Conservation (phyloP, 2,797 vertebrate genomes). For the Crenichthys baileyi region DNA sequence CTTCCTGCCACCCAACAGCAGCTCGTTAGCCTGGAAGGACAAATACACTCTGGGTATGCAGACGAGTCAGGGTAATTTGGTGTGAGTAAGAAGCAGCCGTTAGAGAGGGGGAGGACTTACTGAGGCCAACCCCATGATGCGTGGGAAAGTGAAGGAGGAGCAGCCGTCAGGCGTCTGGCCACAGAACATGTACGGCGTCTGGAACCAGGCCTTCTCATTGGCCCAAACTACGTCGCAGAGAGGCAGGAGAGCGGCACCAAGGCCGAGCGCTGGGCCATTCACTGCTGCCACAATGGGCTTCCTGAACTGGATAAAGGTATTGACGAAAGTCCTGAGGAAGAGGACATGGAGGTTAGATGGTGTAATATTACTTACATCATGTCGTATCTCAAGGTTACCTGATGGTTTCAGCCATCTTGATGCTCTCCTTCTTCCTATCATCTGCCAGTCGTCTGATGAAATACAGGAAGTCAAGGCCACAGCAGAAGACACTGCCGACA, state of each 20-base stretch:
- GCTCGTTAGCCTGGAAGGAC: slow-evolving; percentile 89
- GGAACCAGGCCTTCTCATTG: slow-evolving; percentile 99
- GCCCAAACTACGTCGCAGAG: slow-evolving; percentile 98
- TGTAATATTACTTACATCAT: neutral
- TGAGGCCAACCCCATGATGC: slow-evolving; percentile 95
- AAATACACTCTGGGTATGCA: neutral
- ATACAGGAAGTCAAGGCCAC: slow-evolving; percentile 95
- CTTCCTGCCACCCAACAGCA: slow-evolving; percentile 95
- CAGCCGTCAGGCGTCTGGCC: slow-evolving; percentile 97
- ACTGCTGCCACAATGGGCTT: slow-evolving; percentile 97
- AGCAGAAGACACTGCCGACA: slow-evolving; percentile 93
- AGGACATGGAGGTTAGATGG: slow-evolving; percentile 7
- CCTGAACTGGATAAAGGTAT: slow-evolving; percentile 98
- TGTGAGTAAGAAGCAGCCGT: no score
- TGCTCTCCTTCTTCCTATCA: slow-evolving; percentile 95
- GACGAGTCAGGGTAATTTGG: no score
- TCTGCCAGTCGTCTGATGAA: slow-evolving; percentile 94
- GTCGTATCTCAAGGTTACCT: slow-evolving; percentile 73
- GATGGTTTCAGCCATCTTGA: slow-evolving; percentile 97
- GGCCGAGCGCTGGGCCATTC: slow-evolving; percentile 93
- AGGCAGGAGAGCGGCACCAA: slow-evolving; percentile 93
- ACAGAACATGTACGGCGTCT: slow-evolving; percentile 93
- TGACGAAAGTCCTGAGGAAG: slow-evolving; percentile 90
- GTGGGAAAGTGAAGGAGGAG: slow-evolving; percentile 94
- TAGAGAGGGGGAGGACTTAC: slow-evolving; percentile 78